Base-by-base conservation (phyloP, 2,797 vertebrate species). In the Catostomus latipinnis region DNA sequence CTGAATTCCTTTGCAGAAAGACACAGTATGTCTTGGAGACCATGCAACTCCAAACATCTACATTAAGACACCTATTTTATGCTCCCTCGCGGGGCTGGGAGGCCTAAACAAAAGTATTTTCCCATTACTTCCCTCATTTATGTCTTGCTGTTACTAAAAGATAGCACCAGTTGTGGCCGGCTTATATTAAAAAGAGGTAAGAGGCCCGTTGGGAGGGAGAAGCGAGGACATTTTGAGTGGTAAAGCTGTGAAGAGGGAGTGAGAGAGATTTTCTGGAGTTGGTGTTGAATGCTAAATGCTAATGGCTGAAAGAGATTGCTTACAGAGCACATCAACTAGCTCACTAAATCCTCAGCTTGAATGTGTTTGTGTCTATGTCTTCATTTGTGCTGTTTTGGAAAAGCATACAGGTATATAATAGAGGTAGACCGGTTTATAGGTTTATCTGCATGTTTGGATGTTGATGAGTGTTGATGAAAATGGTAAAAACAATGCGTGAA, bases 21-120 rank as follows among this genome's bases (percentile, higher is more conserved):
- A 45, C 70, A 67, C 69, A 50, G 78, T 73, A 66, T 53, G 78
- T 80, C 70, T 67, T 53, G 53, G 78, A 73, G 78, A 79, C 77
- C 77, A 49, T 79, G 69, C 73, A 80, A 80, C 61, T 61, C 78
- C 70, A 67, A 80, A 80, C 62, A 62, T 60, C 61, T 53, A 66
- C 78, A 80, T 80, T 73, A 80, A 60, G 70, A 73, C 70, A 66
- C 70, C 70, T 50, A 57, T 73, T 80, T 80, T 80, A 73, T 18
- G 13, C 78, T 43, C 43, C 14, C 78, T 80, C 61, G 18, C 16
- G 78, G 78, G 70, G 77, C 45, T 13, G 69, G 78, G 54, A 34
- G 78, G 9, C 34, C 61, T 80, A 80, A 80, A 80, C 78, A 80
- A 80, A 72, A 67, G 70, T 73, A 80, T 80, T 73, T 80, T 80